Evolutionary conservation across 2,888 invertebrate genomes (phyloP).

Genomic region (Melieria picta): DNA sequence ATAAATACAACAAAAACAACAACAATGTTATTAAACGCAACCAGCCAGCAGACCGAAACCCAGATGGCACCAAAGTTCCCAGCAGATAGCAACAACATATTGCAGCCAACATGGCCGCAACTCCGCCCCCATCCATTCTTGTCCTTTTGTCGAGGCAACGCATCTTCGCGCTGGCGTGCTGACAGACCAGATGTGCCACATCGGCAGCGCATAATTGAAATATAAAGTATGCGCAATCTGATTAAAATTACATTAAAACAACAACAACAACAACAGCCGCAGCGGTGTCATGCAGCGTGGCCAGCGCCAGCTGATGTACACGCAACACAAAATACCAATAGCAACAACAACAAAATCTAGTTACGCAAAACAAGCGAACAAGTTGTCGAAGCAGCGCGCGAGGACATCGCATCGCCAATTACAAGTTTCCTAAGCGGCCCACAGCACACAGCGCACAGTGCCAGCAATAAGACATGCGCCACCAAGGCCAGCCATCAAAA

Average conservation of each 20-base stretch:
- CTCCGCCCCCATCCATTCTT: too few relatives aligned
- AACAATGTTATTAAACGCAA: not conserved
- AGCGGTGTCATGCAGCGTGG: not conserved
- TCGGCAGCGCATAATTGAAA: conserved; percentile 37
- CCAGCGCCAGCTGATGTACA: too few relatives aligned
- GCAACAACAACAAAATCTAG: too few relatives aligned
- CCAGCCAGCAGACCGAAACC: not conserved
- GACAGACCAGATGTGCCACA: not conserved
- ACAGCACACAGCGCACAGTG: too few relatives aligned
- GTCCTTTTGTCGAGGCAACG: not conserved
- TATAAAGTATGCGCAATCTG: conserved; percentile 40
- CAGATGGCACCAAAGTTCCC: not conserved
- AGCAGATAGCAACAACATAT: too few relatives aligned
- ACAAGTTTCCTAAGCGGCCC: not conserved
- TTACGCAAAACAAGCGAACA: too few relatives aligned
- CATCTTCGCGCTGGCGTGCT: not conserved
- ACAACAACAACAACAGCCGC: conserved; percentile 16
- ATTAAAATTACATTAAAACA: conserved; percentile 39
- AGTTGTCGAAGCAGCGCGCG: not conserved
- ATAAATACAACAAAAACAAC: too few relatives aligned
- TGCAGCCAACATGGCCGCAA: too few relatives aligned
- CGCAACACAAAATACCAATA: too few relatives aligned
- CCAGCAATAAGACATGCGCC: too few relatives aligned
- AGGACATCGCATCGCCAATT: conserved; percentile 3
- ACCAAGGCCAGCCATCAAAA: too few relatives aligned